These are phyloP conservation scores for Aproaerema taeniolella DNA, from an alignment of 2,888 invertebrate species.

Conservation along the genomic window DNA sequence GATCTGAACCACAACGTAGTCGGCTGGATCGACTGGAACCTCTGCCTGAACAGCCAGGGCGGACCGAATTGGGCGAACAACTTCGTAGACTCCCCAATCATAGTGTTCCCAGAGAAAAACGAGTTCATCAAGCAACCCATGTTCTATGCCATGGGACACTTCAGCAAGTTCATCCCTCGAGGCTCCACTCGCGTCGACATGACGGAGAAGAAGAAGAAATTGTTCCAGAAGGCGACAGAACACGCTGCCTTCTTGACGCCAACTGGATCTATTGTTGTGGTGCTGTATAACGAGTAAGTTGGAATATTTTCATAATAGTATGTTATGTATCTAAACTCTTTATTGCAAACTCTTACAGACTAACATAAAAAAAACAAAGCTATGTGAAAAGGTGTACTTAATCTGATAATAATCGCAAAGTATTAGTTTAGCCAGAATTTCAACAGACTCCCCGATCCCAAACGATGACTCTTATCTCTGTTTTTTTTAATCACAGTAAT, in stretches of 20 bases:
- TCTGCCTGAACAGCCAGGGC: conserved; percentile 84
- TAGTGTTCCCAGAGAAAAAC: conserved; percentile 66
- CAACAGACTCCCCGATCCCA: too few species aligned
- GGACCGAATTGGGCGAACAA: conserved; percentile 90
- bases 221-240: conserved; percentile 22
- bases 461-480: too few species aligned
- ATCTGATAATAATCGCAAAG: too few species aligned
- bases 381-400: too few species aligned
- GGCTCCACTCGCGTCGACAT: conserved; percentile 64
- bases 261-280: conserved; percentile 40
- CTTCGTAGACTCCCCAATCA: conserved; percentile 86
- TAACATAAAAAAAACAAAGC: too few species aligned
- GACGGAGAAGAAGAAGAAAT: conserved; percentile 19
- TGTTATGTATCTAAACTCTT: too few species aligned
- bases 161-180: conserved; percentile 82
- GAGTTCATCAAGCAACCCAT: conserved; percentile 94
- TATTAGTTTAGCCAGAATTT: too few species aligned
- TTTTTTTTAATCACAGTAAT: too few species aligned
- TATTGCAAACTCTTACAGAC: too few species aligned
- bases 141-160: conserved; percentile 91
- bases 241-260: conserved; percentile 49
- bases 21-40: conserved; percentile 96
- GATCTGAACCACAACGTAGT: conserved; percentile 84
- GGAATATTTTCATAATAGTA: too few species aligned
- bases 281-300: conserved; percentile 55